A percentile compares a stretch with the other conserved stretches of the same genome.
phyloP scores from a whole-genome alignment of 1,140 invertebrate genomes.

The Brachystomella parvula region DNA sequence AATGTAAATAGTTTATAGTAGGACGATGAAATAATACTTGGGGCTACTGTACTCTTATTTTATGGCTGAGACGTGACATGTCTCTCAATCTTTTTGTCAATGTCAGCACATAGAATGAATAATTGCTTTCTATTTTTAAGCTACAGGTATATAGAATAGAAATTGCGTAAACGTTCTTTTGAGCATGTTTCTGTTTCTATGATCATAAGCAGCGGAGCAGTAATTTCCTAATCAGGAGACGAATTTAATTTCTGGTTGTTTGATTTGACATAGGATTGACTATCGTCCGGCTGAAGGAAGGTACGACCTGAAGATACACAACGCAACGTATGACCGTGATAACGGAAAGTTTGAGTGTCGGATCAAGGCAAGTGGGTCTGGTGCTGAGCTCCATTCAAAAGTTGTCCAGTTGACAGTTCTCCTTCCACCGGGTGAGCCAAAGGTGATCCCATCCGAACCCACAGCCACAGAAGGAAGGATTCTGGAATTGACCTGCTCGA shows the following conservation, averaged over 20 bases:
- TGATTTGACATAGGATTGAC: conserved; percentile 53
- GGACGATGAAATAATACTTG: too few species aligned
- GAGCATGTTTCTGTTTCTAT: conserved; percentile 10
- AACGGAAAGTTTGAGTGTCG: conserved; percentile 86
- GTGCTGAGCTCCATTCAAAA: conserved; percentile 71
- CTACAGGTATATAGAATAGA: neutral
- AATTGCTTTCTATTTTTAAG: conserved; percentile 6
- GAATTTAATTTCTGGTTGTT: too few species aligned
- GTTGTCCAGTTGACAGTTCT: conserved; percentile 75
- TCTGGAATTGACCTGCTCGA: conserved; percentile 63
- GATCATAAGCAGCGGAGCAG: too few species aligned
- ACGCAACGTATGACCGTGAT: conserved; percentile 71
- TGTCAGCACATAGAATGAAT: neutral
- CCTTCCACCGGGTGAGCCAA: conserved; percentile 67
- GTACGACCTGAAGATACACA: conserved; percentile 78
- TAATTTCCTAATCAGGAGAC: too few species aligned
- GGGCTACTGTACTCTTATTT: too few species aligned
- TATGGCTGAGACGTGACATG: too few species aligned
- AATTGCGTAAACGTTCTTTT: too few species aligned
- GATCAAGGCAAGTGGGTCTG: conserved; percentile 72
- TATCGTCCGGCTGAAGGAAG: conserved; percentile 67
- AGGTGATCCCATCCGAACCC: conserved; percentile 56
- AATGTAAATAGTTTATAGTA: too few species aligned
- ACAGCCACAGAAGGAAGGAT: conserved; percentile 49
- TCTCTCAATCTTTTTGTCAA: too few species aligned